Evolutionary conservation across 2,113 vertebrate genomes (phyloP), one percentile per base, ranked within the genome.

Genomic region (Macroglossus sobrinus): DNA sequence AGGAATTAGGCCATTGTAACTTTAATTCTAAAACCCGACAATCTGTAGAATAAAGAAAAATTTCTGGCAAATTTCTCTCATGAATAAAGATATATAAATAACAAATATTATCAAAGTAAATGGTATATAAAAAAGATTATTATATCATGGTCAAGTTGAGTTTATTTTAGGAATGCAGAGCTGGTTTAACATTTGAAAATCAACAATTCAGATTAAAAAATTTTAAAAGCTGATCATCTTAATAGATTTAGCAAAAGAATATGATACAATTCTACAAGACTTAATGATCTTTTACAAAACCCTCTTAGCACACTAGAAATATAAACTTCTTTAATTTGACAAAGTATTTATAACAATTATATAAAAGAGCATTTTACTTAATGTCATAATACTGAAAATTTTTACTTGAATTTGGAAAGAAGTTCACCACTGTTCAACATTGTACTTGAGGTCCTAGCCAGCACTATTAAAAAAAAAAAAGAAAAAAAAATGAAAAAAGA

Each of bases 191-290:
- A 28, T 55, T 84, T 71, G 35, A 80, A 96, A 90, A 59, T 21
- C 66, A 92, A 84, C 47, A 63, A 89, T 50, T 69, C 72, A 86
- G 13, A 61, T 86, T 69, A 76, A 82, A 78, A 89, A 13, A 89
- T 84, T 94, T 78, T 63, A 63, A 89, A 84, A 84, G 15, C n/a
- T 75, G 71, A 38, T 64, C 16, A 88, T 71, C 69, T 88, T 26
- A 94, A 26, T 69, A 40, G 50, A 30, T 57, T 88, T 40, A 47
- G 43, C 80, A 90, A 95, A 66, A 80, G 19, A 88, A 95, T 80
- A 19, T 50, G 22, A 84, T 43, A 64, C 85, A 85, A 86, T 84
- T 40, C 64, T 85, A 68, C 1, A 92, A 26, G 26, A 2, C 26
- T 57, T 72, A 55, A 40, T 85, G n/a, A 72, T 57, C 66, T 10